These are phyloP conservation scores for Podarcis cretensis DNA, from an alignment of 2,113 vertebrate genomes.

Conservation along the genomic window DNA sequence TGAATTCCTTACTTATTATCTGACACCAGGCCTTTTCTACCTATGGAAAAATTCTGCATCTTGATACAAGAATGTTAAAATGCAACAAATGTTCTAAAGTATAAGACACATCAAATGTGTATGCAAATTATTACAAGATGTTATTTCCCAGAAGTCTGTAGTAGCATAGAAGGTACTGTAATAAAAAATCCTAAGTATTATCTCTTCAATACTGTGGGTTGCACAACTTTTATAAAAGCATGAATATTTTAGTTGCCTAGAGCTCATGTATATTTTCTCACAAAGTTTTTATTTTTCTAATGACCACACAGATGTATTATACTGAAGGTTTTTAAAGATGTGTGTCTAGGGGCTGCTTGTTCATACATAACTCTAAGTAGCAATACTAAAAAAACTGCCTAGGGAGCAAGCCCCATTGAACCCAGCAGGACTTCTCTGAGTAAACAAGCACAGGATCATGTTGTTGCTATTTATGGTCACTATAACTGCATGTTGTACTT, in stretches of 20 bases:
- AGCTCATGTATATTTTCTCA: conserved; percentile 4
- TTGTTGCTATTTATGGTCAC: background rate
- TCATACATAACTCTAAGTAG: background rate
- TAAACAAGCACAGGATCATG: background rate
- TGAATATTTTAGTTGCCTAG: conserved; percentile 1
- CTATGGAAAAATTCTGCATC: background rate
- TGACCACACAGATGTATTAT: background rate
- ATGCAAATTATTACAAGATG: background rate
- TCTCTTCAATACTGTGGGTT: background rate
- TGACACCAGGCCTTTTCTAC: background rate
- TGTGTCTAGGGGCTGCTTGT: background rate
- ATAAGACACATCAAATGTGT: background rate
- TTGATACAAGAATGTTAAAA: background rate
- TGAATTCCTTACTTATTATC: background rate
- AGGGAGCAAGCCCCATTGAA: background rate
- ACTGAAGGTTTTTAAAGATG: background rate
- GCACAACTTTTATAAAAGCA: background rate
- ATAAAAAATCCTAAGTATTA: conserved; percentile 4
- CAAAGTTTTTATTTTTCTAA: background rate
- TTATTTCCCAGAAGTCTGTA: background rate
- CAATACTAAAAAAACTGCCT: background rate
- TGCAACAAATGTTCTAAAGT: background rate
- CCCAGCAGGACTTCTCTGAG: background rate
- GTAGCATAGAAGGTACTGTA: background rate
- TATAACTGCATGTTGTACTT: background rate